These are phyloP conservation scores for Enteromius mattozi DNA, from an alignment of 2,797 vertebrate species.

Conservation along the genomic window DNA sequence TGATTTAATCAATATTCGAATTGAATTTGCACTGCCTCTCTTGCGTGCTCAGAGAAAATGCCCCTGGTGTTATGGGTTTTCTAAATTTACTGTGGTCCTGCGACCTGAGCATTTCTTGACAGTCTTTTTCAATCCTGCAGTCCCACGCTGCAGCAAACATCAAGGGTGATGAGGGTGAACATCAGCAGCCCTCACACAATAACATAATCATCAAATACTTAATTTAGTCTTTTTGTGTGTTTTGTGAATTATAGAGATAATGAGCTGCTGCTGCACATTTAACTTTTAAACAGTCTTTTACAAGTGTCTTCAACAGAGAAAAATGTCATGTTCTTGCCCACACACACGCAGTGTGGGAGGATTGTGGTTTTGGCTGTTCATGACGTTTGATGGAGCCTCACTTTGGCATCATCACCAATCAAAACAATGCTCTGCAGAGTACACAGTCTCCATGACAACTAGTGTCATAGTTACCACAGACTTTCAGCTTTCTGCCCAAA, in stretches of 20 bases:
- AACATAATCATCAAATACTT: constrained; percentile 3
- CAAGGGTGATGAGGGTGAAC: neutral
- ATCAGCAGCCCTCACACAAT: neutral
- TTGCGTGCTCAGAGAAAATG: neutral
- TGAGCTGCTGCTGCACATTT: constrained; percentile 33
- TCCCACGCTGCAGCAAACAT: neutral
- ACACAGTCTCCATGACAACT: constrained; percentile 46
- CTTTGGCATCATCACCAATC: constrained; percentile 54
- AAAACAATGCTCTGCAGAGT: constrained; percentile 54
- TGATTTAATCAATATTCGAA: neutral
- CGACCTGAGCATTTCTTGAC: neutral
- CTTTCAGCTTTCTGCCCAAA: constrained; percentile 46
- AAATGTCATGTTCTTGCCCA: constrained; percentile 49
- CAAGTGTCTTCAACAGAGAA: constrained; percentile 35
- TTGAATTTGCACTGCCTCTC: constrained; percentile 1
- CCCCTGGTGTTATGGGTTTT: neutral
- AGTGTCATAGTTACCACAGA: constrained; percentile 52
- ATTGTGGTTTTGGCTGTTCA: constrained; percentile 50
- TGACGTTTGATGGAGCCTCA: constrained; percentile 49
- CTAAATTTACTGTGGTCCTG: neutral
- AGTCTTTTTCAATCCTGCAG: constrained; percentile 5
- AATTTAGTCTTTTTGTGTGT: neutral
- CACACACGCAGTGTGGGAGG: constrained; percentile 51
- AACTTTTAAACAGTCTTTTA: constrained; percentile 39
- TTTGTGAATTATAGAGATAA: constrained; percentile 28